These are phyloP conservation scores for Dendrocopos noguchii DNA, from an alignment of 2,113 vertebrate genomes.

Conservation along the genomic window DNA sequence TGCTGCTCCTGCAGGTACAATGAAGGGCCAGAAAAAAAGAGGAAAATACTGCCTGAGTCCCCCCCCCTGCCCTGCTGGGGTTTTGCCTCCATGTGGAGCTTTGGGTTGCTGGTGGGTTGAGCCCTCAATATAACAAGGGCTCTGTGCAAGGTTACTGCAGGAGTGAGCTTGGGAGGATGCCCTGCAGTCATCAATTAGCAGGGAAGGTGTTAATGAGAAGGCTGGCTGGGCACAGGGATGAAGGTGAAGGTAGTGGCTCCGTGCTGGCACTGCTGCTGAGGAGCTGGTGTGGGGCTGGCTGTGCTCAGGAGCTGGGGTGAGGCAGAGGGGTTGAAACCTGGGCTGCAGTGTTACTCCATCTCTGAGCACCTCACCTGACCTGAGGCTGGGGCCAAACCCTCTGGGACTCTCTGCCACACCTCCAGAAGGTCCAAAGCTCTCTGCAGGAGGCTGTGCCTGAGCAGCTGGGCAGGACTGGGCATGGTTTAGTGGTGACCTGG, in stretches of 20 bases:
- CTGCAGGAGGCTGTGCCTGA: accelerated
- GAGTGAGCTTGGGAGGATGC: neutral
- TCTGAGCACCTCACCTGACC: neutral
- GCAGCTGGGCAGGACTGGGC: neutral
- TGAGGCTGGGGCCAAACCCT: neutral
- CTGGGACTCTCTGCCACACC: neutral
- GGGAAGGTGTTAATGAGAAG: neutral
- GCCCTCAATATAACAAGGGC: accelerated
- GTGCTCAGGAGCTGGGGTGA: neutral
- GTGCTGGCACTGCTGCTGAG: accelerated
- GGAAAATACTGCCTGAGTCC: neutral
- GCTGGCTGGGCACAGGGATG: neutral
- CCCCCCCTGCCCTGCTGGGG: neutral
- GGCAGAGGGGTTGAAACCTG: neutral
- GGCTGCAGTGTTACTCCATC: accelerated
- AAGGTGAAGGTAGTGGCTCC: neutral
- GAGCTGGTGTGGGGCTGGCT: neutral
- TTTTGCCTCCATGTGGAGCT: accelerated
- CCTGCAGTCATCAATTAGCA: neutral
- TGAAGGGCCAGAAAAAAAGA: neutral
- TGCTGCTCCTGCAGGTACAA: neutral
- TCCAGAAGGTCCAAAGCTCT: neutral
- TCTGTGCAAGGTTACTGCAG: accelerated
- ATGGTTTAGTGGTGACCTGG: too few relatives aligned
- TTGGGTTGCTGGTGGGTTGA: neutral